Evolutionary conservation across 2,113 vertebrate species (phyloP), one percentile per base, ranked within the genome.

Genomic region (Pluvianellus socialis): DNA sequence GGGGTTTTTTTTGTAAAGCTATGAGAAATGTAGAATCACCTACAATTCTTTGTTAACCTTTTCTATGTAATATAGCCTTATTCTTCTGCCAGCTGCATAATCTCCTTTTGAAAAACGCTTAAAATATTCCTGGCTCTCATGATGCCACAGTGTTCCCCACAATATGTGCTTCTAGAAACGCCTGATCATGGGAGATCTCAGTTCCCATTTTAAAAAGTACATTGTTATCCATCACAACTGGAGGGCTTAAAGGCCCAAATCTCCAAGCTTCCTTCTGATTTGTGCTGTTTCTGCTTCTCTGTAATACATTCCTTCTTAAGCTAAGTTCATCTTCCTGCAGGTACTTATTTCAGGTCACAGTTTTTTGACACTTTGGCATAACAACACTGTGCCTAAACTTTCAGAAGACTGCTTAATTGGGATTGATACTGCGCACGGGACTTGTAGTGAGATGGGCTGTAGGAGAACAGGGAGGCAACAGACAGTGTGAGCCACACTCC

Each of bases 181-280:
- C 13, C 27, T 0, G 0, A 44, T n/a, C 15, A 13, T 24, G 24
- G 32, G 19, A 47, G 13, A 55, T n/a, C 11, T 90, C 35, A 1
- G 0, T 44, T 86, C 67, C 18, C 10, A 24, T 68, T 80, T 59
- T 2, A 63, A 90, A 88, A 71, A 47, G 52, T 24, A 33, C 3
- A 2, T 52, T 10, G 4, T n/a, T 88, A 4, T 56, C 42, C 30
- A 71, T 84, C 32, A 59, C 14, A 58, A 30, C 10, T 12, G 30
- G 15, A 49, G 16, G 9, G 14, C 53, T 91, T 62, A 75, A 71
- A 84, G 18, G 16, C 52, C 24, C 13, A 42, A 58, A 73, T 70
- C 19, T 62, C 22, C 24, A 35, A 26, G 49, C 7, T 75, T 61
- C 38, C 44, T 70, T 74, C 50, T 44, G 28, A 63, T 70, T 30